Evolutionary conservation across 2,888 invertebrate species (phyloP).

Genomic region (Creontiades dilutus): DNA sequence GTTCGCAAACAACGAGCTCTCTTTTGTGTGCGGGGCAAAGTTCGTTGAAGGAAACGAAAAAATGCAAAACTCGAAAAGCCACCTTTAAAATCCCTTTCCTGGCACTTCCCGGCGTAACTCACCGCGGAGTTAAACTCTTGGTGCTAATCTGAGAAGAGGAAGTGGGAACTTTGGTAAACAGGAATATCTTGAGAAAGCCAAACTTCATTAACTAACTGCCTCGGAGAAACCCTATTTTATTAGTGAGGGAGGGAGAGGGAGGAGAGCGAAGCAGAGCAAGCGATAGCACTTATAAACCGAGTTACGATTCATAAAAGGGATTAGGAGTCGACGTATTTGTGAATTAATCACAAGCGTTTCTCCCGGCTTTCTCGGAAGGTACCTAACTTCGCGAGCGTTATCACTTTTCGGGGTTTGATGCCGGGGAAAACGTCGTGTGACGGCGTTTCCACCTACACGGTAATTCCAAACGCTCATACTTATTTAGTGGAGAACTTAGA

Average conservation of each 20-base stretch:
- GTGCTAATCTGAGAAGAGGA: conserved; percentile 44
- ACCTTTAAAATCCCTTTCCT: conserved; percentile 12
- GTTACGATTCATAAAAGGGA: conserved; percentile 61
- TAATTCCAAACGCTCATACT: neutral
- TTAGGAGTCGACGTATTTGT: conserved; percentile 27
- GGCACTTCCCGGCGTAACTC: conserved; percentile 27
- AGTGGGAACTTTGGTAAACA: conserved; percentile 46
- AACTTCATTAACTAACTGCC: conserved; percentile 52
- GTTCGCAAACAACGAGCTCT: neutral
- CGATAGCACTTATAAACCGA: conserved; percentile 51
- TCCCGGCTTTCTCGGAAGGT: neutral
- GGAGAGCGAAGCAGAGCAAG: conserved; percentile 8
- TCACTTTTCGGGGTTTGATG: neutral
- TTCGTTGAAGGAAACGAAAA: neutral
- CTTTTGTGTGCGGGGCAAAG: neutral
- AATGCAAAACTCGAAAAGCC: neutral
- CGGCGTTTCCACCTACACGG: neutral
- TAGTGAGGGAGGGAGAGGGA: neutral
- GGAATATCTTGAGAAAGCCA: conserved; percentile 47
- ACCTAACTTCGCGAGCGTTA: neutral
- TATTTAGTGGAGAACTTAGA: neutral
- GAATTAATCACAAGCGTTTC: conserved; percentile 34
- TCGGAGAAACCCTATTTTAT: conserved; percentile 42
- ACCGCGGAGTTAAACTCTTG: conserved; percentile 24
- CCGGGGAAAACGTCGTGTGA: neutral